Base-by-base conservation (phyloP, 2,113 vertebrate genomes). In the Kryptolebias marmoratus region DNA sequence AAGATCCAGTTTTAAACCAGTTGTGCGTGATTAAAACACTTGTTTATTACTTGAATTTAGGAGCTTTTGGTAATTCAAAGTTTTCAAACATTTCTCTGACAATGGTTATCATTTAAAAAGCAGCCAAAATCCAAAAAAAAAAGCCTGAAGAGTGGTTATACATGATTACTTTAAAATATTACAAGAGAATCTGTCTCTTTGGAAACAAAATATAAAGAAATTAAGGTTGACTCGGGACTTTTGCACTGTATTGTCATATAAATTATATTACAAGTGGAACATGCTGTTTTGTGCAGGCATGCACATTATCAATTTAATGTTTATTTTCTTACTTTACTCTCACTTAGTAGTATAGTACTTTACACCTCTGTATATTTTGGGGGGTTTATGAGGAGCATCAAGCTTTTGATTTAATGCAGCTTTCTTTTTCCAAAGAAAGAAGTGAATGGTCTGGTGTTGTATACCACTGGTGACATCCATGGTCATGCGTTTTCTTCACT, bases 401-500 rank as follows among this genome's bases (percentile, higher is more conserved):
- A 53, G 65, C 63, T 52, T 86, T 77, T 71, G 73, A 75, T 73
- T 84, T 73, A 72, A 84, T 85, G 83, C 70, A 78, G 57, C 68
- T 61, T 82, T 56, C 31, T 59, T 73, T 39, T 71, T 15, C 45
- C 57, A 42, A 15, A 28, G 18, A 49, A 69, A 42, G 11, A 67
- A 74, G 65, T 36, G 2, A 18, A 71, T 28, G 53, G 42, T 70
- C 36, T 83, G 59, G 54, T 31, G 53, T 60, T n/a, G 16, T 49
- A 52, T 68, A 54, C 42, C 1, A 9, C 32, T 31, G 32, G 7
- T 36, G 32, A 36, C 3, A 49, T 60, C 50, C 22, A 48, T 2
- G 36, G 59, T 77, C 78, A 80, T 88, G 83, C 75, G 77, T 72
- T 75, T 84, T 81, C 56, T 79, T 77, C 71, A 82, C 79, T 82